Base-by-base conservation (phyloP, 1,140 invertebrate genomes). In the Polypedilum vanderplanki region DNA sequence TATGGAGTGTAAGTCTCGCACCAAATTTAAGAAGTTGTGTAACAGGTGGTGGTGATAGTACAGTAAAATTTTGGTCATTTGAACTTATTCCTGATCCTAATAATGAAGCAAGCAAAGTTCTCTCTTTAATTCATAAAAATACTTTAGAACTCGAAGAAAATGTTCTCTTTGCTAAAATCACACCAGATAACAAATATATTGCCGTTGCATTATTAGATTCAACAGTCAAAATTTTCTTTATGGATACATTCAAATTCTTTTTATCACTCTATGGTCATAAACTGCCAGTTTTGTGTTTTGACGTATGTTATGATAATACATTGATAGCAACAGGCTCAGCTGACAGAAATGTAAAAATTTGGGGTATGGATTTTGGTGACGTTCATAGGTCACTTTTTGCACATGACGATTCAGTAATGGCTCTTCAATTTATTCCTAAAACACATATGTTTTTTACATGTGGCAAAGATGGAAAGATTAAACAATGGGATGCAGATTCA, bases 331-430 rank as follows among this genome's bases (percentile, higher is more conserved):
- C 97, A 0, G 97, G 97, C 22, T 98, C 96, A 17, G 91, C 91
- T 0, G 98, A 99, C 85, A 88, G 96, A 20, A 98, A 96, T 83
- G 88, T 99, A 4, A 98, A 98, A 86, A 92, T 99, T 77, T 99
- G 97, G 97, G 97, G 97, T 70, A 87, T 99, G 81, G 96, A 99
- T 83, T 99, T 98, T 85, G 98, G 98, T 18, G 97, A 99, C 83
- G 98, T 96, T 79, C 93, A 94, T 81, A 90, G 89, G 77, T 93
- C 91, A 0, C 83, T 93, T 75, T 92, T 93, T 84, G 96, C 96
- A 1, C 97, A 99, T 83, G 96, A 98, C 79, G 95, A 98, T 81
- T 94, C 95, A 7, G 89, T 99, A 1, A 97, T 93, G 74, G 89
- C 90, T 73, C 80, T 98, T 3, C 87, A 90, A 78, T 99, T 99